Conservation (phyloP, 2,888 invertebrate genomes). For the Synanthedon andrenaeformis region DNA sequence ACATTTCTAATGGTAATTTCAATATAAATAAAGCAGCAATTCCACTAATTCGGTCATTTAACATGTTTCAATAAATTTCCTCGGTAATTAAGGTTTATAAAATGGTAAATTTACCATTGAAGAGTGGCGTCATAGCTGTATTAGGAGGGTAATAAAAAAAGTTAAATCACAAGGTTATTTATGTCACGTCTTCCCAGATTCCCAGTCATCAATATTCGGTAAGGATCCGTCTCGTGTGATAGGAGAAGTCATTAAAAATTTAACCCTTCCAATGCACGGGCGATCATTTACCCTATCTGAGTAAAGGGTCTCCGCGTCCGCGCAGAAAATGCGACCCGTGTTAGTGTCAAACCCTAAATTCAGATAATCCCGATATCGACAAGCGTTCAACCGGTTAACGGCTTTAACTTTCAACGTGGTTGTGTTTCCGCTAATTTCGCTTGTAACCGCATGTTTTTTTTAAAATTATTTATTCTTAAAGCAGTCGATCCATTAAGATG, state of each 20-base stretch:
- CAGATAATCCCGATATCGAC: constrained; percentile 48
- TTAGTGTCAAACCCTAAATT: constrained; percentile 54
- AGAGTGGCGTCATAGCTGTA: too few relatives aligned
- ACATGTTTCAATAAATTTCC: too few relatives aligned
- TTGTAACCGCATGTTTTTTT: background rate
- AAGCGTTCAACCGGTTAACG: constrained; percentile 37
- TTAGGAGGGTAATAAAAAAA: too few relatives aligned
- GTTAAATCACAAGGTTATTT: too few relatives aligned
- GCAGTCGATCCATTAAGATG: too few relatives aligned
- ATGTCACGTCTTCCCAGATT: too few relatives aligned
- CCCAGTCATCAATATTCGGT: too few relatives aligned
- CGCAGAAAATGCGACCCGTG: constrained; percentile 50
- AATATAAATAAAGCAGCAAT: too few relatives aligned
- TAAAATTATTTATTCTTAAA: background rate
- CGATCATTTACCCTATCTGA: constrained; percentile 9
- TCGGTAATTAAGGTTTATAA: too few relatives aligned
- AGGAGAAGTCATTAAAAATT: background rate
- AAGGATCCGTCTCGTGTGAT: background rate
- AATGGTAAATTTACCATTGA: too few relatives aligned
- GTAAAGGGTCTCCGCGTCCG: constrained; percentile 14
- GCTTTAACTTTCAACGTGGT: background rate
- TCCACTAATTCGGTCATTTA: too few relatives aligned
- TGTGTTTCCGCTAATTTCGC: background rate
- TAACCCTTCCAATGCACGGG: constrained; percentile 2
- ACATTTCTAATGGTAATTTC: too few relatives aligned